A percentile compares a stretch with the other conserved stretches of the same genome.
These are phyloP conservation scores for Hormaphis cornu DNA, from an alignment of 1,140 invertebrate species.

Conservation along the genomic window DNA sequence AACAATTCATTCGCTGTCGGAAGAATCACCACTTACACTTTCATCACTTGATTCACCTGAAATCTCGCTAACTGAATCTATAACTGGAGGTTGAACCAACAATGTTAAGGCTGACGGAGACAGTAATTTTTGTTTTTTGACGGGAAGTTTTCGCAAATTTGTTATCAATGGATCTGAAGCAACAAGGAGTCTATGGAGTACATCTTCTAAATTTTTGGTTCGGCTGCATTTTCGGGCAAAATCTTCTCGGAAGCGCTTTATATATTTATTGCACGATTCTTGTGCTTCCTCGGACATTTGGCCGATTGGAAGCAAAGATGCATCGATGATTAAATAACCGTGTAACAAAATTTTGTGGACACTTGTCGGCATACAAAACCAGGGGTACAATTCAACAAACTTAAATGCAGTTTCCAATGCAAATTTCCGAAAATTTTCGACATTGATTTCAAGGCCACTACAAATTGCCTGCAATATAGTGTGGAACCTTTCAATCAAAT, in stretches of 20 bases:
- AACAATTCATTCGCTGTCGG: too few relatives aligned
- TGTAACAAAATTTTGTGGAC: conserved; percentile 41
- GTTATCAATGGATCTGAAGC: conserved; percentile 36
- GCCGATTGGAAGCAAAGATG: conserved; percentile 39
- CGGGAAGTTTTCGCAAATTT: neutral
- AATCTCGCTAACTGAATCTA: too few relatives aligned
- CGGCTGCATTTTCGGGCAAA: conserved; percentile 38
- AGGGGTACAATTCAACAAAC: conserved; percentile 37
- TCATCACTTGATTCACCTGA: too few relatives aligned
- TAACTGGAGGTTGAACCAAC: too few relatives aligned
- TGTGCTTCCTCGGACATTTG: conserved; percentile 40
- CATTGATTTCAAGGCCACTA: conserved; percentile 38
- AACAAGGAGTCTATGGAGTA: conserved; percentile 38
- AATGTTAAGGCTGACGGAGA: too few relatives aligned
- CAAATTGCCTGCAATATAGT: conserved; percentile 38
- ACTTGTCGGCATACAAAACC: conserved; percentile 35
- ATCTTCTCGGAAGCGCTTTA: conserved; percentile 36
- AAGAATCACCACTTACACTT: too few relatives aligned
- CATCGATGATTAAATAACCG: conserved; percentile 38
- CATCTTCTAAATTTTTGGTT: conserved; percentile 38
- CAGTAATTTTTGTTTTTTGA: too few relatives aligned
- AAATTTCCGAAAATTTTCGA: conserved; percentile 36
- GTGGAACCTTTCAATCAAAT: conserved; percentile 39
- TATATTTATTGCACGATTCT: conserved; percentile 40
- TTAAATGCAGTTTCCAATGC: conserved; percentile 36